Conservation (phyloP, 2,113 vertebrate species). For the Zosterops borbonicus region DNA sequence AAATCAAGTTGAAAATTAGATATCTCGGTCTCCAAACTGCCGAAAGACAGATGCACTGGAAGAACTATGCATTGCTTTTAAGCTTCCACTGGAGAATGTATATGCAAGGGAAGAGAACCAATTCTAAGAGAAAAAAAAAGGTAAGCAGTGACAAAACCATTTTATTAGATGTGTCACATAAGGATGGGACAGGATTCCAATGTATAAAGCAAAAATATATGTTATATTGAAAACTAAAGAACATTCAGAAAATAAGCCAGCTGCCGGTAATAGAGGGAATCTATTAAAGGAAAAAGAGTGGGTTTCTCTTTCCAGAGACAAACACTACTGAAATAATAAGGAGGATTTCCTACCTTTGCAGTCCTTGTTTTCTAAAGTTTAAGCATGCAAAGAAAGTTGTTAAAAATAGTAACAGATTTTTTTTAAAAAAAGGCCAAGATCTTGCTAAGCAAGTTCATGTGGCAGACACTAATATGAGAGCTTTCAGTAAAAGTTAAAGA, state of each 20-base stretch:
- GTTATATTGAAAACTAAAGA: background rate
- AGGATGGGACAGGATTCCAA: background rate
- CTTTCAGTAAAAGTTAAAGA: background rate
- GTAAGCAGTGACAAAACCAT: background rate
- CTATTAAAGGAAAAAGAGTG: background rate
- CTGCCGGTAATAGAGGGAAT: background rate
- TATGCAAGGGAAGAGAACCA: background rate
- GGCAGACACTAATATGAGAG: background rate
- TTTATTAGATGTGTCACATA: background rate
- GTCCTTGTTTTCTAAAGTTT: background rate
- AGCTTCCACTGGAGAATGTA: background rate
- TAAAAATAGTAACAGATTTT: background rate
- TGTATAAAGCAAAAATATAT: background rate
- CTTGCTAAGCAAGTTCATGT: background rate
- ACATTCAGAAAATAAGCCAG: background rate
- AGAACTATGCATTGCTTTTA: background rate
- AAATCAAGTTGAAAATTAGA: conserved; percentile 17
- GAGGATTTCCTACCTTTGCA: background rate
- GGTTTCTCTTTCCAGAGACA: background rate
- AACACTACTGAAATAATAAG: background rate
- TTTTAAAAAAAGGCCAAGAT: background rate
- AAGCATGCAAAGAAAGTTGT: background rate
- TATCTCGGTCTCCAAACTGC: background rate
- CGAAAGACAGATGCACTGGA: background rate
- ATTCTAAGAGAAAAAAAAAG: background rate